Evolutionary conservation across 2,888 invertebrate genomes (phyloP).

Genomic region (Thymelicus acteon): DNA sequence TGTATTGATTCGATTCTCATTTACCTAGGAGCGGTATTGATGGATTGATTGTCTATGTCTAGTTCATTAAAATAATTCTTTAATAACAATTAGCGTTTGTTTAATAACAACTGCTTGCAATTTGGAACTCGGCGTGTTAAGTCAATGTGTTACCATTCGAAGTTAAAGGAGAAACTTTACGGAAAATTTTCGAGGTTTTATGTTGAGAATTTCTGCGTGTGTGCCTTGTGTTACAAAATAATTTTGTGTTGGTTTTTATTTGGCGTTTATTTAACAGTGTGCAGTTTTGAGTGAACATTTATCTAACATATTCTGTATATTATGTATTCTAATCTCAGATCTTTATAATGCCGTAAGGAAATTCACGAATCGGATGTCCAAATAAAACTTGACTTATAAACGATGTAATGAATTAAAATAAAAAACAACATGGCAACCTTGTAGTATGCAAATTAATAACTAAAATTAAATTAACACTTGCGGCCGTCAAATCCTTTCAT

Average conservation of each 20-base stretch:
- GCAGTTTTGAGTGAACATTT: constrained; percentile 7
- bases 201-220: not conserved
- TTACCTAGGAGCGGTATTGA: not conserved
- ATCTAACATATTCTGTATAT: not conserved
- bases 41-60: not conserved
- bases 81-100: not conserved
- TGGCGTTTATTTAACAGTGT: not conserved
- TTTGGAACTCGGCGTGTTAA: no score
- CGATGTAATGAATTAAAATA: constrained; percentile 21
- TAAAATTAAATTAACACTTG: constrained; percentile 20
- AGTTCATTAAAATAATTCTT: not conserved
- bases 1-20: not conserved
- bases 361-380: not conserved
- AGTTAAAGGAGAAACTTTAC: no score
- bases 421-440: constrained; percentile 22
- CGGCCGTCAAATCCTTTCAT: constrained; percentile 49
- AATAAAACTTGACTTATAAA: constrained; percentile 16
- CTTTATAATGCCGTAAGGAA: no score
- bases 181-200: no score
- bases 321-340: no score
- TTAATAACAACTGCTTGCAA: not conserved
- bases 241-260: constrained; percentile 5
- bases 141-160: no score
- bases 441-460: constrained; percentile 36
- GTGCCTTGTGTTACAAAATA: not conserved